Percentiles rank a stretch among this genome's conserved stretches.
Conservation (phyloP, 2,888 invertebrate species). For the Miltochrista miniata region DNA sequence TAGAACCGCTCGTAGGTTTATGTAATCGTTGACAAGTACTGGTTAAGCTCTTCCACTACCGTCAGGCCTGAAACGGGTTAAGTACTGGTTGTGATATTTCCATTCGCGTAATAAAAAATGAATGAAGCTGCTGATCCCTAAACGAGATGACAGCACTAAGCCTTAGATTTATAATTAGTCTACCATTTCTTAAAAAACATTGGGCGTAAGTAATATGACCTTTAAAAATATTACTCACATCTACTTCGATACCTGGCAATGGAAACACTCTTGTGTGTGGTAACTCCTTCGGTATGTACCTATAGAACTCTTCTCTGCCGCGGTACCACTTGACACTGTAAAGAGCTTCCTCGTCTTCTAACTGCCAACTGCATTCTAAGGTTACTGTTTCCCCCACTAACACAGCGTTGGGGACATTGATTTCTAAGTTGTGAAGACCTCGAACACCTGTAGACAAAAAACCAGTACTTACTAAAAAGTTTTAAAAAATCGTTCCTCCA, state of each 20-base stretch:
- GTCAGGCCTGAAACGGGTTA: too few species aligned
- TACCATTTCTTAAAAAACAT: too few species aligned
- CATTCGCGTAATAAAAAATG: too few species aligned
- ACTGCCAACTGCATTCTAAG: conserved; percentile 89
- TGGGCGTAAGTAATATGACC: too few species aligned
- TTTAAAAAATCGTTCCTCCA: too few species aligned
- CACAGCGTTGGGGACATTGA: conserved; percentile 88
- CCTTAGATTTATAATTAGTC: too few species aligned
- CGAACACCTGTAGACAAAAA: conserved; percentile 73
- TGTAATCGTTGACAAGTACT: too few species aligned
- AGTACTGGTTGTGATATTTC: too few species aligned
- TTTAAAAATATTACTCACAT: conserved; percentile 84
- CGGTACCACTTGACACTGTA: conserved; percentile 94
- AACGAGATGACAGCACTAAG: too few species aligned
- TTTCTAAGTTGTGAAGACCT: conserved; percentile 87
- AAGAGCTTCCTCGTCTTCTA: conserved; percentile 87
- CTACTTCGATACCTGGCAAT: conserved; percentile 87
- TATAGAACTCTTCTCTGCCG: conserved; percentile 89
- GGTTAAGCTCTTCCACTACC: too few species aligned
- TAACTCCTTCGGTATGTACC: conserved; percentile 91
- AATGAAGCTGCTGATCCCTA: too few species aligned
- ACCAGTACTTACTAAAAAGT: not conserved
- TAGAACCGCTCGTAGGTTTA: too few species aligned
- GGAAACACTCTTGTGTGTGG: conserved; percentile 90
- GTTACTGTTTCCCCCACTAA: conserved; percentile 89